A percentile compares a stretch with the other conserved stretches of the same genome.
phyloP scores from a whole-genome alignment of 2,888 invertebrate genomes.

The Acleris emargana region DNA sequence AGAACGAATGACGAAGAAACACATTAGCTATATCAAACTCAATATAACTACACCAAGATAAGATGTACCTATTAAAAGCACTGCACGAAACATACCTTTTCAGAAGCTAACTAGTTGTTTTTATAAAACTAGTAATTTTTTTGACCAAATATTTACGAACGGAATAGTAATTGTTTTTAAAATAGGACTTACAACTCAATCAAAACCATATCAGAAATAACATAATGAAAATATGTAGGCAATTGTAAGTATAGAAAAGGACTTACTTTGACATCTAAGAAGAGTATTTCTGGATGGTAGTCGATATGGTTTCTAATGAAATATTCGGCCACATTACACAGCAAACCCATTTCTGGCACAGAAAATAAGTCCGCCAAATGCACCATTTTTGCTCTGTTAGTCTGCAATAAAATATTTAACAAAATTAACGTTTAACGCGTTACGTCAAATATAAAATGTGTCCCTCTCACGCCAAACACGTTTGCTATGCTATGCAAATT shows the following conservation, averaged over 20 bases:
- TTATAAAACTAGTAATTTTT: too few species aligned
- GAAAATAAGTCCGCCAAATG: conserved; percentile 98
- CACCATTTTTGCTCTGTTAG: conserved; percentile 90
- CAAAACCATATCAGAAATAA: neutral
- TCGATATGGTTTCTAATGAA: conserved; percentile 94
- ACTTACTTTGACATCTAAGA: conserved; percentile 94
- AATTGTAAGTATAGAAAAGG: neutral
- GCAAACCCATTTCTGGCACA: conserved; percentile 96
- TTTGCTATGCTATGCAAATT: too few species aligned
- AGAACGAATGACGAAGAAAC: neutral
- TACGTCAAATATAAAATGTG: too few species aligned
- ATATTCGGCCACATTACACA: conserved; percentile 97
- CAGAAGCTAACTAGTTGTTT: neutral
- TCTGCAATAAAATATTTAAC: conserved; percentile 65
- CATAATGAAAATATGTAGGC: neutral
- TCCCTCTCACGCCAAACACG: too few species aligned
- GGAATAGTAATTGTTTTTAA: too few species aligned
- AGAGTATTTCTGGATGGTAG: conserved; percentile 97
- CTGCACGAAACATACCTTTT: neutral
- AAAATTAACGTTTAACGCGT: neutral
- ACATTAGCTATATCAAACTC: neutral
- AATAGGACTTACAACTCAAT: too few species aligned
- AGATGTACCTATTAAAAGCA: neutral
- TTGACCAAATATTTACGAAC: too few species aligned
- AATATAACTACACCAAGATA: neutral